These are phyloP conservation scores for Trichomycterus rosablanca DNA, from an alignment of 2,113 vertebrate species.

Conservation along the genomic window DNA sequence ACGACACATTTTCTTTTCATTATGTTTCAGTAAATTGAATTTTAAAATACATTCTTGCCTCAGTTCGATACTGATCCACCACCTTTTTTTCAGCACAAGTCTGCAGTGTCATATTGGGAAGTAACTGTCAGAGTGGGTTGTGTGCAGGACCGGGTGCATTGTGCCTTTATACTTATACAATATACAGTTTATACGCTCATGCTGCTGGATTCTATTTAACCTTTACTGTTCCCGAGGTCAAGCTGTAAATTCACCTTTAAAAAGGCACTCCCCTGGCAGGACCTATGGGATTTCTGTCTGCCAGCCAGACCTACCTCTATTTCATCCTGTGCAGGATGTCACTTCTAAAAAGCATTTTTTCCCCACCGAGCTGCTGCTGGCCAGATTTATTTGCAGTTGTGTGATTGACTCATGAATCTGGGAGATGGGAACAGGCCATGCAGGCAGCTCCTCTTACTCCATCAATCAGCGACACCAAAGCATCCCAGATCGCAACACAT, in stretches of 20 bases:
- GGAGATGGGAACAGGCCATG: constrained; percentile 44
- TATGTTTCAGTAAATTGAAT: constrained; percentile 48
- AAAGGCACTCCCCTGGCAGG: constrained; percentile 32
- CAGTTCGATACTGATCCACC: constrained; percentile 39
- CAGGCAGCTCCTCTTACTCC: constrained; percentile 43
- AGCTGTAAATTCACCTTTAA: constrained; percentile 49
- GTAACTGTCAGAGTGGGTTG: too few species aligned
- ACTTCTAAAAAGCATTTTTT: constrained; percentile 34
- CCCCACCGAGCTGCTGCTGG: constrained; percentile 39
- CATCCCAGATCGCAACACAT: constrained; percentile 9
- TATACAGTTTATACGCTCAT: not conserved
- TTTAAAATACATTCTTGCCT: constrained; percentile 48
- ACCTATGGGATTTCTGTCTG: constrained; percentile 41
- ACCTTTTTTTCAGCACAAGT: constrained; percentile 6
- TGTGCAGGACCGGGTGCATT: constrained; percentile 16
- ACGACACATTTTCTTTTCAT: constrained; percentile 45
- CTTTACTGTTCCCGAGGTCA: constrained; percentile 38
- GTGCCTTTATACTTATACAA: constrained; percentile 27
- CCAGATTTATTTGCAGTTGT: constrained; percentile 48
- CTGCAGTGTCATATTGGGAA: constrained; percentile 1
- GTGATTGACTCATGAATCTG: constrained; percentile 55
- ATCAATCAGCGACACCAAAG: constrained; percentile 42
- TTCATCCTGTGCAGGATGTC: constrained; percentile 40
- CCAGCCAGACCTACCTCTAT: constrained; percentile 35
- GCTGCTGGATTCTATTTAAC: constrained; percentile 36